Evolutionary conservation across 2,888 invertebrate genomes (phyloP).

Genomic region (Suillia variegata): DNA sequence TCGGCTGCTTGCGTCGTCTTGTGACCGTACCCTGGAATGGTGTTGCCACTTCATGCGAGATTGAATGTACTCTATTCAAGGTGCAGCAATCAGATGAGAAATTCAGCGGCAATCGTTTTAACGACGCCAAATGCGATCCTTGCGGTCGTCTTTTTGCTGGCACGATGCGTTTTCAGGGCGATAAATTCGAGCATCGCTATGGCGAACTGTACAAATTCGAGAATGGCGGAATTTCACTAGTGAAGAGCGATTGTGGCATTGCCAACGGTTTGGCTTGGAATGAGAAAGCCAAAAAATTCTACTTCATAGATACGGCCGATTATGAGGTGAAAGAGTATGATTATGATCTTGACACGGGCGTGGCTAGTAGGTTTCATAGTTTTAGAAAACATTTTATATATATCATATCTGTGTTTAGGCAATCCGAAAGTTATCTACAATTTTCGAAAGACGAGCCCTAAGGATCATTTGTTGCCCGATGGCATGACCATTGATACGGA

Average conservation of each 20-base stretch:
- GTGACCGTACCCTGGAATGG: slow-evolving; percentile 72
- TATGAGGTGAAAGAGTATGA: slow-evolving; percentile 73
- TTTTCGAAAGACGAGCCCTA: slow-evolving; percentile 58
- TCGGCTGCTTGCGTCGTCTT: slow-evolving; percentile 68
- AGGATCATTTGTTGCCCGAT: slow-evolving; percentile 66
- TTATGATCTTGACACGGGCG: slow-evolving; percentile 71
- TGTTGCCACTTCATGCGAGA: slow-evolving; percentile 61
- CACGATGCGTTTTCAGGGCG: slow-evolving; percentile 57
- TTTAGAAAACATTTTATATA: not conserved
- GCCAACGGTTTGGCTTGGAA: slow-evolving; percentile 84
- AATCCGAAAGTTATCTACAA: slow-evolving; percentile 66
- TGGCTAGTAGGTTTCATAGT: slow-evolving; percentile 67
- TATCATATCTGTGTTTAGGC: slow-evolving; percentile 49
- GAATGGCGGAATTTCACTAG: slow-evolving; percentile 41
- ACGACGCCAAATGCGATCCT: slow-evolving; percentile 81
- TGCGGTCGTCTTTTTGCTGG: slow-evolving; percentile 76
- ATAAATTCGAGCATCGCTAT: slow-evolving; percentile 51
- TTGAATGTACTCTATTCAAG: slow-evolving; percentile 64
- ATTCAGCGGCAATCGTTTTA: slow-evolving; percentile 68
- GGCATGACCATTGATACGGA: slow-evolving; percentile 82
- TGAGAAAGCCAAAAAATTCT: slow-evolving; percentile 69
- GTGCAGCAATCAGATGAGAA: slow-evolving; percentile 67
- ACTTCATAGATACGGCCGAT: slow-evolving; percentile 76
- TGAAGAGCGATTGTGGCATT: slow-evolving; percentile 64
- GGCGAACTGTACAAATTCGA: slow-evolving; percentile 56